Evolutionary conservation across 64 coral and sea anemone genomes (phyloP), one percentile per base, ranked within the genome.

Genomic region (Trachythela sp.): DNA sequence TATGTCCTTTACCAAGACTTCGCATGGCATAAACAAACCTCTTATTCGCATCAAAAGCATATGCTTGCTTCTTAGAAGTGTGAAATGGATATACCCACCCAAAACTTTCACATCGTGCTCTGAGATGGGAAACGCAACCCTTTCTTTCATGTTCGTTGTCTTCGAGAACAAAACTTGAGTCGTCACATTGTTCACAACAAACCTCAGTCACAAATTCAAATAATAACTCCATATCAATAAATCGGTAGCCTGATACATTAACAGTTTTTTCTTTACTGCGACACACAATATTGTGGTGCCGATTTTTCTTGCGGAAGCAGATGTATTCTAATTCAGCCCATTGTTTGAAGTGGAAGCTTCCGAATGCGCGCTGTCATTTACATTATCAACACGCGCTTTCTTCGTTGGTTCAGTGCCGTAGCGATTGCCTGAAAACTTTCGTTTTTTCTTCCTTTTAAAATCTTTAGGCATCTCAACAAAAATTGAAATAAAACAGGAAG

Each of bases 91-190:
- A 80, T 14, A 36, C 75, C 32, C 75, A 80, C 15, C 75, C 75
- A 39, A n/a, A 80, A 80, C 3, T 80, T 35, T 80, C 31, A 80
- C 75, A 80, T 37, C 75, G 37, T 80, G 34, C 75, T 36, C 75
- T 36, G 37, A 80, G 75, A 80, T 80, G 75, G 4, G 75, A 80
- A 37, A 80, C 75, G 20, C 2, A 37, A 15, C 75, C 75, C 2
- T 36, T 80, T 22, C 32, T 80, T 80, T 80, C 13, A 80, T 35
- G 75, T 80, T 80, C 35, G 75, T 10, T 35, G 37, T 80, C 30
- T 35, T 80, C 75, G 37, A 80, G 75, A 80, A 80, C 33, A 35
- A 80, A 29, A 80, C 31, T 80, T 35, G 75, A 80, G 30, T 80
- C 75, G 2, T 29, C 75, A 80, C 75, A 80, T 80, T 35, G 75